Evolutionary conservation across 2,888 invertebrate genomes (phyloP), one percentile per base, ranked within the genome.

Genomic region (Nomada lathburiana): DNA sequence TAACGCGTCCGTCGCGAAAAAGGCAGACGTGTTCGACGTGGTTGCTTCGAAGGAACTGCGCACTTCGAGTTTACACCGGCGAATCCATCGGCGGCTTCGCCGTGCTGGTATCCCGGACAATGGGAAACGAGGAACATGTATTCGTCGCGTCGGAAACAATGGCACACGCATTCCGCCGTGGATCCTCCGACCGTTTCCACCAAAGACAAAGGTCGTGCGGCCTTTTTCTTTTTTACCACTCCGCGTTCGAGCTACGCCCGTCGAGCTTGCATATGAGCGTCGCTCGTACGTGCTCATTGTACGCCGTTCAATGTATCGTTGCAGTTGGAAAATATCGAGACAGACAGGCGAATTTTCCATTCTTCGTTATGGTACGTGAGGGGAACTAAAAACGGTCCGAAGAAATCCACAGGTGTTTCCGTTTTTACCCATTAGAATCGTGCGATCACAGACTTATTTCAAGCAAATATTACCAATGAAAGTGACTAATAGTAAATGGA

Each of bases 31-130:
- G 76, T 88, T 86, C 82, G 85, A 85, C 81, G 83, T 77, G 84
- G 36, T 16, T 47, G 47, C 72, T 75, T 69, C 77, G 67, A 79
- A 84, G 86, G 80, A 88, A 89, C 85, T 87, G 89, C 81, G 71
- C 83, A 82, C 76, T 76, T 81, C 69, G 64, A 75, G 79, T 79
- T 73, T 82, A 73, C 73, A 75, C 78, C 75, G 57, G 63, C 75
- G 80, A 53, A 80, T 86, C 71, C 76, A 82, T 81, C 83, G 64
- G 64, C 76, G 62, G 80, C 80, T 65, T 84, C 76, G 42, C 44
- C 67, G 63, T 50, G 68, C 63, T 70, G 77, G n/a, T 62, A 67
- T 44, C 29, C 23, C 50, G 81, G 70, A 83, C 81, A 83, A 83
- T 83, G 65, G 70, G 2, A 16, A 36, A 23, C 55, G 26, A 18